Conservation (phyloP, 2,888 invertebrate species). For the Melanotus villosus region DNA sequence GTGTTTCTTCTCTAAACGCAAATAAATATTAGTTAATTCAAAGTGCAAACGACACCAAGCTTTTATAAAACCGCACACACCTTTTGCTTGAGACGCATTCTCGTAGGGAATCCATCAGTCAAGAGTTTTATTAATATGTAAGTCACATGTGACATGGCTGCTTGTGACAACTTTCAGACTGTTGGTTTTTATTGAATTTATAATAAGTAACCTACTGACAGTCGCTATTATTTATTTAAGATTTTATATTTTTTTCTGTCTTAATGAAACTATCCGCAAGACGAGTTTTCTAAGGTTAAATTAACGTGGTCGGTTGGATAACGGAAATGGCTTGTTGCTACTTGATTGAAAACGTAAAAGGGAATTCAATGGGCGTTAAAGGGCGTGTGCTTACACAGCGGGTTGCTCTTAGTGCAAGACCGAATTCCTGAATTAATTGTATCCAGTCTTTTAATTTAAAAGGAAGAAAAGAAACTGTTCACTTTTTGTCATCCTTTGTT, state of each 20-base stretch:
- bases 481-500: neutral
- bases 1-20: too few species aligned
- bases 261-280: conserved; percentile 5
- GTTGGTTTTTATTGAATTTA: conserved; percentile 24
- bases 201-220: conserved; percentile 14
- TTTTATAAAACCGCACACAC: conserved; percentile 13
- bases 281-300: conserved; percentile 31
- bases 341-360: conserved; percentile 47
- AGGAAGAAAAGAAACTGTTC: neutral
- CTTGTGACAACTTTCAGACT: conserved; percentile 24
- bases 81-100: conserved; percentile 33
- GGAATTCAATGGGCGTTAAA: conserved; percentile 47
- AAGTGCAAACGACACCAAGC: too few species aligned
- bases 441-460: conserved; percentile 10
- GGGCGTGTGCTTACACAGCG: conserved; percentile 44
- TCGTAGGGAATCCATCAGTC: conserved; percentile 16
- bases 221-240: conserved; percentile 19
- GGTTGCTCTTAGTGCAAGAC: conserved; percentile 12
- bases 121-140: conserved; percentile 30
- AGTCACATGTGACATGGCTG: conserved; percentile 23
- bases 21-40: too few species aligned
- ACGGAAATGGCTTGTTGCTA: conserved; percentile 42
- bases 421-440: conserved; percentile 27
- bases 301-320: conserved; percentile 30
- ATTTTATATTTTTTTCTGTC: conserved; percentile 6